Evolutionary conservation across 2,888 invertebrate species (phyloP), one percentile per base, ranked within the genome.

Genomic region (Diploptera punctata): DNA sequence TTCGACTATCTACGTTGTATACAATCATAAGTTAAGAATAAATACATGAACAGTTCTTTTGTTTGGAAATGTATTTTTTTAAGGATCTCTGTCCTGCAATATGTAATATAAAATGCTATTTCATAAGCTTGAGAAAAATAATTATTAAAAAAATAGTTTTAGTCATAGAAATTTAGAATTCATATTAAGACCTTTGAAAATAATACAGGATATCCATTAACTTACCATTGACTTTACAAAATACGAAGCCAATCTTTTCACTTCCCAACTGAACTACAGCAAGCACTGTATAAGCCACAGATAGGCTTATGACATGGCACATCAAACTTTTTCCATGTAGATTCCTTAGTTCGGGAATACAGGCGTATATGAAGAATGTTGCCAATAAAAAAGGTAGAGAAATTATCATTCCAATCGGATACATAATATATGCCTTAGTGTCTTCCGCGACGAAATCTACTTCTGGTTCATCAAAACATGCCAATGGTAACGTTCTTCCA

Each of bases 261-360:
- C 68, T 21, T 2, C 52, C 44, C 1, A 80, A 70, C 61, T 80
- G 78, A 31, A 76, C 72, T 18, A 77, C 60, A 1, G 77, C 73
- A 3, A 83, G 77, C 3, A 74, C 26, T 5, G 74, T 31, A 73
- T 81, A 83, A 10, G 80, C 80, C 18, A 80, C 49, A 60, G 79
- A 70, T 29, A 83, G 77, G 1, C 77, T 75, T 24, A 76, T 77
- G 0, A 81, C 76, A 75, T 83, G 81, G 49, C 78, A 77, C 26
- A 81, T 79, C 10, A 83, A 76, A 1, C 80, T 80, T 3, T 72
- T 72, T 0, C 83, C 83, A 31, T 83, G 82, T 69, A 83, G 77
- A 61, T 81, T 83, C 54, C 76, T 75, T 67, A 83, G 73, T 49
- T 82, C 80, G 1, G 81, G 80, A 3, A 82, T 62, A 13, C 81